Conservation (phyloP, 2,797 vertebrate species). For the Streptopelia turtur region DNA sequence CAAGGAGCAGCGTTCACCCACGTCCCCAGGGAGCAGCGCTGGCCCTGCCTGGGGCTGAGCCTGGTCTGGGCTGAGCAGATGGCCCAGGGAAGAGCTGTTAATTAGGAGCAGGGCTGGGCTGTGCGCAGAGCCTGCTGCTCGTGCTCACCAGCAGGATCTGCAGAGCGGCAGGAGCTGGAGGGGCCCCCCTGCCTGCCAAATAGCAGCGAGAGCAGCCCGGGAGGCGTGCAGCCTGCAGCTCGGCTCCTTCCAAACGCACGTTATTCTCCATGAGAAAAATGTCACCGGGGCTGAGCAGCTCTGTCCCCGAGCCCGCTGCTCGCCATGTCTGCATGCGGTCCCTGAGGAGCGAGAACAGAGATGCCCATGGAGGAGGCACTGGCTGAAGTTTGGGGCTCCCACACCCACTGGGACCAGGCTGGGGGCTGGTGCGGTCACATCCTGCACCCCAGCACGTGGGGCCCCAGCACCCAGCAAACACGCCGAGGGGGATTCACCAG, state of each 20-base stretch:
- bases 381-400: not conserved
- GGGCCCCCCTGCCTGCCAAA: not conserved
- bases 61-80: not conserved
- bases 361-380: not conserved
- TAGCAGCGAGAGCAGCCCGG: not conserved
- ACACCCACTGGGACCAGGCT: fast-evolving
- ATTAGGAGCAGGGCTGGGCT: not conserved
- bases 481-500: not conserved
- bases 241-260: not conserved
- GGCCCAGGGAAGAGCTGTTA: not conserved
- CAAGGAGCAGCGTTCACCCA: too few relatives aligned
- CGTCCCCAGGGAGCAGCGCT: not conserved
- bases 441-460: not conserved
- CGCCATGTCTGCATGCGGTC: fast-evolving
- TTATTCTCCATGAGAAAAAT: not conserved
- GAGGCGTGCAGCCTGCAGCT: not conserved
- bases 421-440: not conserved
- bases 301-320: not conserved
- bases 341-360: fast-evolving
- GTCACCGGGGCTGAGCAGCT: not conserved
- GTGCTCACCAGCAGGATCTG: not conserved
- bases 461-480: too few relatives aligned
- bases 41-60: not conserved
- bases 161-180: not conserved
- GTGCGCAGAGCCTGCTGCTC: not conserved